Base-by-base conservation (phyloP, 1,140 invertebrate species). In the Dinoponera quadriceps region DNA sequence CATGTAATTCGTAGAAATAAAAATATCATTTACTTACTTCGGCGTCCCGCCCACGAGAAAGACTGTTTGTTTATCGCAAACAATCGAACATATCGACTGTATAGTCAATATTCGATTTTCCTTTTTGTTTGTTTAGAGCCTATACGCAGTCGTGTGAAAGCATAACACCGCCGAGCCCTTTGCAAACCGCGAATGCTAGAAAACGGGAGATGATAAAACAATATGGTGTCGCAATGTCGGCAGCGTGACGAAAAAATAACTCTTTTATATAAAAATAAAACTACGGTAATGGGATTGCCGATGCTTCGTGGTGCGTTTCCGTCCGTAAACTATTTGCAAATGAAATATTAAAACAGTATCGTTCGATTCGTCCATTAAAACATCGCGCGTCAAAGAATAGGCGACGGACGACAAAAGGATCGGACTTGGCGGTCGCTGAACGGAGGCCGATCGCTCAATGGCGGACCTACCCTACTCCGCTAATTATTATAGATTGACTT, bases 141-240 rank as follows among this genome's bases (percentile, higher is more conserved):
- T 71, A 80, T 71, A 71, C 33, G 75, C 65, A 80, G n/a, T 57
- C 33, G 51, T 18, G 33, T 57, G 75, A 57, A 80, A 80, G 38
- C 54, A 80, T 22, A 80, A 80, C 75, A 71, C 33, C 44, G 33
- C 75, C 3, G 27, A 71, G 18, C 33, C 51, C 75, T 78, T 78
- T 69, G 44, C 49, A 71, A 71, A 59, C 75, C 62, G 65, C 65
- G 54, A 33, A 71, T 80, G 75, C 22, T 78, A 80, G 59, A 80
- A 80, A 80, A 80, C 51, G 38, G 14, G 33, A 78, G 51, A 80
- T 80, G 75, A 71, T 71, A 71, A 71, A 80, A 80, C 75, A 80
- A 69, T 71, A 71, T 71, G n/a, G n/a, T 80, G 65, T 69, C 65
- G 49, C 25, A 71, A 33, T 51, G 22, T 44, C 44, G 63, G 69